Evolutionary conservation across 2,113 vertebrate species (phyloP).

Genomic region (Tylochromis polylepis): DNA sequence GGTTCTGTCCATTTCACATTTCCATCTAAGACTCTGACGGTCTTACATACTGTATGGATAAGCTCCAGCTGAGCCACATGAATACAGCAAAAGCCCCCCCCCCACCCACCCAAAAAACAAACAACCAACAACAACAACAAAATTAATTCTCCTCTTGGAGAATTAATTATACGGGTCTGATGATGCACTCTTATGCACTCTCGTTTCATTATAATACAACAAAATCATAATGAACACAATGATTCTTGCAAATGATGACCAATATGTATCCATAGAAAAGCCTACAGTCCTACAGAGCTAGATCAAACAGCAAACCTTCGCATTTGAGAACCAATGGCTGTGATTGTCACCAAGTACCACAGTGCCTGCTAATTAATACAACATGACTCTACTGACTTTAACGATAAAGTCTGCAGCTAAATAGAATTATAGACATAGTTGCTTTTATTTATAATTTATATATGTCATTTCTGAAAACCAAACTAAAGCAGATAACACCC

Average conservation of each 20-base stretch:
- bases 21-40: not conserved
- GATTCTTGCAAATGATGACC: not conserved
- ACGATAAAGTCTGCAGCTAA: not conserved
- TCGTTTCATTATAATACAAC: not conserved
- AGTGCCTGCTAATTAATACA: not conserved
- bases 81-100: not conserved
- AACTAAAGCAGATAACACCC: not conserved
- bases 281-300: not conserved
- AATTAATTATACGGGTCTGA: not conserved
- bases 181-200: too few relatives aligned
- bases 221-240: not conserved
- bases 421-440: not conserved
- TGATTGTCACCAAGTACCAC: not conserved
- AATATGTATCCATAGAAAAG: not conserved
- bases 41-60: not conserved
- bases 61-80: not conserved
- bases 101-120: accelerated
- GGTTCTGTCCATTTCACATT: constrained; percentile 13
- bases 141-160: not conserved
- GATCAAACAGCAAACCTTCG: not conserved
- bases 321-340: not conserved
- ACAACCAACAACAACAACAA: not conserved
- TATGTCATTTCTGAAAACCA: not conserved
- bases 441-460: not conserved
- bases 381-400: not conserved